Conservation (phyloP, 92 coral and sea anemone genomes). For the Bergia sp. region DNA sequence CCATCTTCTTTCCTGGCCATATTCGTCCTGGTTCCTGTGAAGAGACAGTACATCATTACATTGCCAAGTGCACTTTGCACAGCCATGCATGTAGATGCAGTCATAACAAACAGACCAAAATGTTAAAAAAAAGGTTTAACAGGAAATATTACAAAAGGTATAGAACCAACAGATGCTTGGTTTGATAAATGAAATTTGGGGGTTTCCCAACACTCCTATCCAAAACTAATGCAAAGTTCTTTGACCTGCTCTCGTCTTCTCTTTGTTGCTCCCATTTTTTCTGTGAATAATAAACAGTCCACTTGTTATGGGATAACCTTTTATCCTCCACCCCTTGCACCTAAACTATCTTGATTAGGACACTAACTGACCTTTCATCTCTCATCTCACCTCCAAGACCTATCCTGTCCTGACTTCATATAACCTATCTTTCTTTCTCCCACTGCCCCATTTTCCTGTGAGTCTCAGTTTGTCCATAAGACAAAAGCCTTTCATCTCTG, state of each 20-base stretch:
- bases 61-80: neutral
- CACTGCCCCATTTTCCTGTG: too few species aligned
- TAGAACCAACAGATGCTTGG: neutral
- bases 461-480: too few species aligned
- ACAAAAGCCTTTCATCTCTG: too few species aligned
- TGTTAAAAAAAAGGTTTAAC: neutral
- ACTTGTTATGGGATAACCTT: neutral
- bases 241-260: neutral
- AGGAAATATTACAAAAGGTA: neutral
- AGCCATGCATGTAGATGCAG: too few species aligned
- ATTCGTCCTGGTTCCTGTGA: conserved; percentile 95
- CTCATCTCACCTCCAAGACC: too few species aligned
- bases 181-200: too few species aligned
- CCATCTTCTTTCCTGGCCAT: conserved; percentile 99
- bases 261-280: neutral
- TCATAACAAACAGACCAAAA: neutral
- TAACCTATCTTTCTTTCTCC: too few species aligned
- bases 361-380: conserved; percentile 12
- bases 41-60: neutral
- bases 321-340: neutral
- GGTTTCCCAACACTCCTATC: neutral
- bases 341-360: neutral
- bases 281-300: neutral
- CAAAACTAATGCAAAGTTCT: too few species aligned
- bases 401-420: too few species aligned